Evolutionary conservation across 2,113 vertebrate species (phyloP), one percentile per base, ranked within the genome.

Genomic region (Merops nubicus): DNA sequence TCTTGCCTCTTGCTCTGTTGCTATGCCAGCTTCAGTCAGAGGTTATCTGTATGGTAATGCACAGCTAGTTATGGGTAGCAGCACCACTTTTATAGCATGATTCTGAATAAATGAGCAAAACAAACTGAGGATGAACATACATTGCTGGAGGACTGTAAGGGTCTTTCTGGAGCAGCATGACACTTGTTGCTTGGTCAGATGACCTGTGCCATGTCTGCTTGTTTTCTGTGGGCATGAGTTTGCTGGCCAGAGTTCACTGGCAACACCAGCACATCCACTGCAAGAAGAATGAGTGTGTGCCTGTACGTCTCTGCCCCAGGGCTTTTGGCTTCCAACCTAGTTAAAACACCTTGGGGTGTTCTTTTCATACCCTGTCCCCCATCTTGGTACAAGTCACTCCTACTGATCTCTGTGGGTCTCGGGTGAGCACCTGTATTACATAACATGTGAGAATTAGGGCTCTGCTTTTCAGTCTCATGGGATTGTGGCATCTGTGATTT

Each of bases 261-360:
- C 11, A 45, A 45, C 15, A n/a, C 9, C 53, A 70, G 54, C 17
- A 34, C 10, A 50, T 20, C 19, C 59, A 53, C 36, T 33, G 56
- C 22, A 65, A 73, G 20, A 29, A 59, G 38, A 50, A 38, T 4
- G 3, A 11, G 4, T 6, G 12, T 15, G 6, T 16, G 18, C 45
- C 12, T 0, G 0, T 47, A 26, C 62, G 28, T 12, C 43, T 45
- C 40, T 43, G 29, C 8, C 34, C 5, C 17, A 12, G 11, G 21
- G 7, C 3, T 20, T 45, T 74, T 48, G 7, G 3, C 45, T 90
- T 67, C 65, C 51, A 38, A 21, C 5, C 14, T 28, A 62, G 7
- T 57, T 65, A 45, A 7, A 7, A 33, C n/a, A 29, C 10, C 20
- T 59, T 1, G 2, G 9, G 19, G 16, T 40, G 25, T 67, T 74